A percentile compares a stretch with the other conserved stretches of the same genome.
Evolutionary conservation across 2,113 vertebrate genomes (phyloP).

Genomic region (Lagopus leucura): DNA sequence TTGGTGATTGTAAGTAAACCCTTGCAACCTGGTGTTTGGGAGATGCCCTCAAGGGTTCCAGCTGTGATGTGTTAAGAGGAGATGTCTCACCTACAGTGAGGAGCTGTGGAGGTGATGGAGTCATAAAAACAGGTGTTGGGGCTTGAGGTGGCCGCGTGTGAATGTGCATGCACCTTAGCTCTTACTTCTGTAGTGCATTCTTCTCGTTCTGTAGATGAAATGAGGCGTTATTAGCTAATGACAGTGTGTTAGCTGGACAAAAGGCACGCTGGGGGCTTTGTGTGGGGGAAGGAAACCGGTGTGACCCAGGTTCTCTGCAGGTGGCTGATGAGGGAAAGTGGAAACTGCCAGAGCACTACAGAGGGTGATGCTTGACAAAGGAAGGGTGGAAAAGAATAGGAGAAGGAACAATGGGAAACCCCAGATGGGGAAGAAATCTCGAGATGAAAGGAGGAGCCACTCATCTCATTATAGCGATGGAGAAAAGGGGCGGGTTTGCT

Average conservation of each 20-base stretch:
- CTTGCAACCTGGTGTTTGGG: background rate
- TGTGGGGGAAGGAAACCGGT: background rate
- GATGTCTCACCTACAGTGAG: background rate
- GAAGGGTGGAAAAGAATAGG: slow-evolving; percentile 17
- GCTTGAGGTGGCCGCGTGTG: background rate
- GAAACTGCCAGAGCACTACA: background rate
- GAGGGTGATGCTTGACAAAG: slow-evolving; percentile 19
- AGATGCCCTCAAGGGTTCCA: background rate
- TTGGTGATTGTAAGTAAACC: background rate
- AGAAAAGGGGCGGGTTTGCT: background rate
- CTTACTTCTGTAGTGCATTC: background rate
- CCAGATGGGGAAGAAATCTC: background rate
- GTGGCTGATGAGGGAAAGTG: slow-evolving; percentile 31
- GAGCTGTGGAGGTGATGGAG: background rate
- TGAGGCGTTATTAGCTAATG: background rate
- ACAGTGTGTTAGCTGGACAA: background rate
- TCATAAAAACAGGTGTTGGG: background rate
- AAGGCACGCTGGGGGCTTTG: background rate
- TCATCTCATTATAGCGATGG: background rate
- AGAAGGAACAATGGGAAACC: slow-evolving; percentile 2
- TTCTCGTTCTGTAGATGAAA: background rate
- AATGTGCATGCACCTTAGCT: background rate
- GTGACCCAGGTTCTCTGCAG: slow-evolving; percentile 11
- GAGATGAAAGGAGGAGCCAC: background rate
- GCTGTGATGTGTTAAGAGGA: background rate